Conservation (phyloP, 2,797 vertebrate species). For the Tokudaia tokunoshimensis region DNA sequence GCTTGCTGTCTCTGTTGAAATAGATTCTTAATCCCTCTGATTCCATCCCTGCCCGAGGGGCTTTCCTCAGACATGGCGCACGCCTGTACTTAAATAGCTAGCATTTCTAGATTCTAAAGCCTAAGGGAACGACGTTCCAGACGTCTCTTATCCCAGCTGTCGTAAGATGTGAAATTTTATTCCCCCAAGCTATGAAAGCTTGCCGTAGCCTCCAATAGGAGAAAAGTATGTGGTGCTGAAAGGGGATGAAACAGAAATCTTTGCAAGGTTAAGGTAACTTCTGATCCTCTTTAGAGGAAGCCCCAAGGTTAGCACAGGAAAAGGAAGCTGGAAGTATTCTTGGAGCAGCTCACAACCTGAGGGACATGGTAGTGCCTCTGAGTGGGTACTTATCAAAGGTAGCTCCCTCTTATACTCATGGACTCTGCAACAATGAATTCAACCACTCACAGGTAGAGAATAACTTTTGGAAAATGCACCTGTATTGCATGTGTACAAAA, state of each 20-base stretch:
- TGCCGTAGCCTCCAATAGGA: not conserved
- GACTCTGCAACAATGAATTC: not conserved
- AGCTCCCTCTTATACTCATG: not conserved
- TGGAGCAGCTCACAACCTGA: not conserved
- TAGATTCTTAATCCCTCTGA: not conserved
- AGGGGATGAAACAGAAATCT: not conserved
- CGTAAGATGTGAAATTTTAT: not conserved
- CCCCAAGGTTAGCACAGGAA: not conserved
- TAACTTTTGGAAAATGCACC: not conserved
- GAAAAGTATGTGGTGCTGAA: not conserved
- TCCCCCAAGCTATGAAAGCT: conserved; percentile 9
- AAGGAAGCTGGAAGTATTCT: not conserved
- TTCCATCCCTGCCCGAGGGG: not conserved
- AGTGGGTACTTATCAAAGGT: not conserved
- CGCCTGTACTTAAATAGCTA: not conserved
- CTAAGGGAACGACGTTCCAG: not conserved
- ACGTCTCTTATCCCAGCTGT: not conserved
- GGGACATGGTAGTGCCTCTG: not conserved
- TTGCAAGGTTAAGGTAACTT: not conserved
- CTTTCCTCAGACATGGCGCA: not conserved
- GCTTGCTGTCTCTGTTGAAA: not conserved
- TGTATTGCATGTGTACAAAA: not conserved
- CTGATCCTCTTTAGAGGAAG: not conserved
- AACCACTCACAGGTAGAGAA: not conserved
- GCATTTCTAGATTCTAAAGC: not conserved